These are phyloP conservation scores for Haliaeetus leucogaster DNA, from an alignment of 2,113 vertebrate species.

Conservation along the genomic window DNA sequence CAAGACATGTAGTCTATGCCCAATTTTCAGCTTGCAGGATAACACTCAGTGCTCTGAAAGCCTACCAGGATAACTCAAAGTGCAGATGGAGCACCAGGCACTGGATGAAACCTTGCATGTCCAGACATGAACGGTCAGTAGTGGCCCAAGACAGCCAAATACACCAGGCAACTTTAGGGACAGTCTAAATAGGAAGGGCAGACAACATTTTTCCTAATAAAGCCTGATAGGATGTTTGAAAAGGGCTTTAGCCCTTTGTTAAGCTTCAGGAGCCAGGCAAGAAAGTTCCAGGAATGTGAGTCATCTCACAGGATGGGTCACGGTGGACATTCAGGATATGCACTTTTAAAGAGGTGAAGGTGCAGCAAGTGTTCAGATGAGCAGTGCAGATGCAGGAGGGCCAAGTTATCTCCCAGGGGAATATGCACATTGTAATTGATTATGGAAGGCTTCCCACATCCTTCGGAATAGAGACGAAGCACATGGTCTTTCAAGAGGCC, in stretches of 20 bases:
- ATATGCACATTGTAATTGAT: not conserved
- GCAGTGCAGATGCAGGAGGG: not conserved
- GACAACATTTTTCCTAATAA: conserved; percentile 56
- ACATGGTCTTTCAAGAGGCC: not conserved
- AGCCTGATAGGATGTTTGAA: conserved; percentile 48
- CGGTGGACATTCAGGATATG: conserved; percentile 50
- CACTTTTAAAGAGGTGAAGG: conserved; percentile 58
- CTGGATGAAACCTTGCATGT: not conserved
- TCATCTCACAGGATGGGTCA: conserved; percentile 51
- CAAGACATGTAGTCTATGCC: rapidly evolving
- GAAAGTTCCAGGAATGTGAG: conserved; percentile 67
- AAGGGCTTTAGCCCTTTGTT: conserved; percentile 30
- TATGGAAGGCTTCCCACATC: conserved; percentile 29
- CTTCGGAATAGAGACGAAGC: not conserved
- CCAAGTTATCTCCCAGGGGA: not conserved
- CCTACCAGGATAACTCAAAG: not conserved
- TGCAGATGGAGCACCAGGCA: not conserved
- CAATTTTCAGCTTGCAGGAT: not conserved
- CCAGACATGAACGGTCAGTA: rapidly evolving
- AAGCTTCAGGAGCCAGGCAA: conserved; percentile 23
- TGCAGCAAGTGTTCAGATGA: not conserved
- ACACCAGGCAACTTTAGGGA: not conserved
- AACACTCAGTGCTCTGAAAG: not conserved
- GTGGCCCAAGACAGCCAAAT: not conserved
- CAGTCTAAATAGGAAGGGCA: not conserved